Percentiles rank a stretch among this genome's conserved stretches.
These are phyloP conservation scores for Ecdyonurus torrentis DNA, from an alignment of 2,888 invertebrate genomes.

Conservation along the genomic window DNA sequence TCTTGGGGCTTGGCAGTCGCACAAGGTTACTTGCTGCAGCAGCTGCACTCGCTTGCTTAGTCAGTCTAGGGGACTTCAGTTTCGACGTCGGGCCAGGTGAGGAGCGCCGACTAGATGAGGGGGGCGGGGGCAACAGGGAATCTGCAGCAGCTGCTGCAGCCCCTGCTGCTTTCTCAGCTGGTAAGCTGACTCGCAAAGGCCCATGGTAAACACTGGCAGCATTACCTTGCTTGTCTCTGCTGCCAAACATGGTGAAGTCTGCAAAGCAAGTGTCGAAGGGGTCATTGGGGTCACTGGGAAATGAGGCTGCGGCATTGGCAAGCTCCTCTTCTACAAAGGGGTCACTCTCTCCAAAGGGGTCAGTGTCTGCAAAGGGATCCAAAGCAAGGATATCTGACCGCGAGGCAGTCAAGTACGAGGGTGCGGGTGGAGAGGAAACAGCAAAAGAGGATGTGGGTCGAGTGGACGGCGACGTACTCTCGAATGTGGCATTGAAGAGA, in stretches of 20 bases:
- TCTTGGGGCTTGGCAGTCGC: constrained; percentile 25
- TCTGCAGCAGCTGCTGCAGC: constrained; percentile 23
- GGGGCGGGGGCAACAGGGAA: constrained; percentile 13
- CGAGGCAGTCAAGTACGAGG: background rate
- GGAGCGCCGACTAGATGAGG: constrained; percentile 6
- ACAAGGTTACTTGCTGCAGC: constrained; percentile 18
- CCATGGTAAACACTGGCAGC: constrained; percentile 28
- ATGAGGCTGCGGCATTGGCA: constrained; percentile 14
- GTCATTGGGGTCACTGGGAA: constrained; percentile 26
- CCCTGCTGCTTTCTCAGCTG: constrained; percentile 38
- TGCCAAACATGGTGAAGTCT: constrained; percentile 20
- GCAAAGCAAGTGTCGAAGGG: constrained; percentile 39
- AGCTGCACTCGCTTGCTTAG: constrained; percentile 10
- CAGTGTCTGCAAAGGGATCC: constrained; percentile 48
- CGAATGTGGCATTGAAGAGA: constrained; percentile 21
- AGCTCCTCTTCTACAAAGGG: constrained; percentile 41
- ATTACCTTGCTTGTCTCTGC: constrained; percentile 2
- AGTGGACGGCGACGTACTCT: constrained; percentile 19
- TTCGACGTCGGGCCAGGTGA: constrained; percentile 14
- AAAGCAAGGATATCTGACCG: constrained; percentile 19
- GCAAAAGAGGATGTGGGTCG: constrained; percentile 10
- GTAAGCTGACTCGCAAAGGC: constrained; percentile 49
- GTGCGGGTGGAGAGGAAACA: background rate
- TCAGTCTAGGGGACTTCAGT: constrained; percentile 8
- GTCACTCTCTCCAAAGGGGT: constrained; percentile 56